These are phyloP conservation scores for Taxidea taxus DNA, from an alignment of 2,113 vertebrate species.

Conservation along the genomic window DNA sequence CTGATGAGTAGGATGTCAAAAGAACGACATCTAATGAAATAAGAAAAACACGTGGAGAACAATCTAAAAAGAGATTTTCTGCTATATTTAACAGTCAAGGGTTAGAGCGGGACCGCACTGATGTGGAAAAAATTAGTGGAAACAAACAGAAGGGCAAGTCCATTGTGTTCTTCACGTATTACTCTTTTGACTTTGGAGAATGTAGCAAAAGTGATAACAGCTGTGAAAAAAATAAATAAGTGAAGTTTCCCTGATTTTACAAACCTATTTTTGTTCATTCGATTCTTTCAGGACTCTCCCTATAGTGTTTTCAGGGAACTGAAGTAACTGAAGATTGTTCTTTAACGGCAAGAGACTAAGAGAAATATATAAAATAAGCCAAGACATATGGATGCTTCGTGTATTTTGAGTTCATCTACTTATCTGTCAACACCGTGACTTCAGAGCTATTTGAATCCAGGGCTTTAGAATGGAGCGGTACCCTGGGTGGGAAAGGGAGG, in stretches of 20 bases:
- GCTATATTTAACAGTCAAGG: not conserved
- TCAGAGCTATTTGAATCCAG: not conserved
- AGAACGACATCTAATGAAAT: not conserved
- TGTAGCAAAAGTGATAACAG: not conserved
- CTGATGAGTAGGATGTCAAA: not conserved
- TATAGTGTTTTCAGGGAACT: not conserved
- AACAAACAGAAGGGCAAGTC: not conserved
- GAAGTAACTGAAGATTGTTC: not conserved
- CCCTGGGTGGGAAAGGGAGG: too few species aligned
- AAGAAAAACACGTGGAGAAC: not conserved
- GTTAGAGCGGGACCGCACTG: not conserved
- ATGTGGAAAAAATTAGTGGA: not conserved
- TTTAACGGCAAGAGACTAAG: not conserved
- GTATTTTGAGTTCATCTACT: not conserved
- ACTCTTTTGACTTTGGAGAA: not conserved
- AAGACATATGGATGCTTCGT: not conserved
- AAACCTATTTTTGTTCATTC: not conserved
- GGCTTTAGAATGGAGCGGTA: too few species aligned
- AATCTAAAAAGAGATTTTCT: not conserved
- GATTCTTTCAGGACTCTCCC: not conserved
- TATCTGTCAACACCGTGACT: not conserved
- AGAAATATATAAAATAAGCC: not conserved
- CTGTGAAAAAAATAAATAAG: not conserved
- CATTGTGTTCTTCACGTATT: not conserved
- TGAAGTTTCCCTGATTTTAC: not conserved